phyloP scores from a whole-genome alignment of 2,113 vertebrate genomes.

The Oncorhynchus nerka region DNA sequence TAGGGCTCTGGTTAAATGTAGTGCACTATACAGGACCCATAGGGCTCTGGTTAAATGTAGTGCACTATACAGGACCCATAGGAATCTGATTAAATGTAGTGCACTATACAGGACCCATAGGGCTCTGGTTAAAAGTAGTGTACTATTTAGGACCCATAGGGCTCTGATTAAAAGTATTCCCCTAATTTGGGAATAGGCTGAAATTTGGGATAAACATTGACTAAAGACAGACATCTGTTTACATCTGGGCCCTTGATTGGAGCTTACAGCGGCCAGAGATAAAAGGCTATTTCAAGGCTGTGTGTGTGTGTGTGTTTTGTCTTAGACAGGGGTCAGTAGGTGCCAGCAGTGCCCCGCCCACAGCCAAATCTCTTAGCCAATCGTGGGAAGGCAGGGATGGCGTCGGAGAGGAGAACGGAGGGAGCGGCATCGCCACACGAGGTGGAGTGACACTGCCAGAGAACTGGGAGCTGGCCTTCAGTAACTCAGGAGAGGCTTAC shows the following conservation, averaged over 20 bases:
- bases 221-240: too few species aligned
- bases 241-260: not conserved
- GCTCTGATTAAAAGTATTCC: too few species aligned
- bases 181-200: too few species aligned
- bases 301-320: conserved; percentile 8
- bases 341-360: conserved; percentile 54
- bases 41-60: too few species aligned
- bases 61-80: too few species aligned
- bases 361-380: conserved; percentile 61
- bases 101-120: too few species aligned
- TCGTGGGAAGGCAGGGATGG: conserved; percentile 50
- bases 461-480: conserved; percentile 79
- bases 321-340: conserved; percentile 50
- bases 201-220: too few species aligned
- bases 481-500: conserved; percentile 72
- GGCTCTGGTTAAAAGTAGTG: too few species aligned
- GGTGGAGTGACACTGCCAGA: conserved; percentile 62
- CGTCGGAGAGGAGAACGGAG: conserved; percentile 54
- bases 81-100: too few species aligned
- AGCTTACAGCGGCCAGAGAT: not conserved
- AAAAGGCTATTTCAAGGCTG: conserved; percentile 2
- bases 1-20: too few species aligned
- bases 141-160: too few species aligned
- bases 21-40: too few species aligned
- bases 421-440: conserved; percentile 51